Evolutionary conservation across 2,113 vertebrate species (phyloP).

Genomic region (Rhegmatorhina hoffmannsi): DNA sequence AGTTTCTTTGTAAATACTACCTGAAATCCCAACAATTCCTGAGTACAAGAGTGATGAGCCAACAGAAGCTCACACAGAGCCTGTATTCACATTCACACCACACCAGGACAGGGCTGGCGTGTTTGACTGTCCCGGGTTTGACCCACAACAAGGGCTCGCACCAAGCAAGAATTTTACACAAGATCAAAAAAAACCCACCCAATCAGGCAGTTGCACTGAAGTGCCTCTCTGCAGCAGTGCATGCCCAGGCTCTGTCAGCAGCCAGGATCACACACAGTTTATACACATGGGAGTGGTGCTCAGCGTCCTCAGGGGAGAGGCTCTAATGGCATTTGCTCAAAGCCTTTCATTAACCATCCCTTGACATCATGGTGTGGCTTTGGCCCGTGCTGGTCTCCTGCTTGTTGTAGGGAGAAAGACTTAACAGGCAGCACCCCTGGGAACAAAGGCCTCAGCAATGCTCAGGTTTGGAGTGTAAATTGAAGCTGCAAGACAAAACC

Average conservation of each 20-base stretch:
- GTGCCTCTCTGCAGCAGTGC: background rate
- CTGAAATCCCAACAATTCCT: background rate
- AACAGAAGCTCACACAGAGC: background rate
- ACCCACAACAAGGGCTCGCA: background rate
- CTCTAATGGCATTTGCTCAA: background rate
- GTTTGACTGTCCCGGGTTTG: background rate
- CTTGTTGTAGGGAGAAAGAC: background rate
- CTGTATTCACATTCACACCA: background rate
- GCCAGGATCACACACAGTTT: background rate
- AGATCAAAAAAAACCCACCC: background rate
- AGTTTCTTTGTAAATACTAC: background rate
- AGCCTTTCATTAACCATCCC: slow-evolving; percentile 13
- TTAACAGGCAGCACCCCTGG: background rate
- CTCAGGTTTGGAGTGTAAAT: background rate
- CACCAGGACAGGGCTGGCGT: background rate
- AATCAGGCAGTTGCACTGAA: background rate
- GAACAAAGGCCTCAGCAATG: background rate
- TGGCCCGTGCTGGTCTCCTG: background rate
- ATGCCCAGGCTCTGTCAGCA: background rate
- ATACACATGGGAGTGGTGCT: background rate
- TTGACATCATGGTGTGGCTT: background rate
- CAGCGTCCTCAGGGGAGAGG: background rate
- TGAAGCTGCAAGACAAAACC: background rate
- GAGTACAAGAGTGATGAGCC: background rate
- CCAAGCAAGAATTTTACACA: background rate